phyloP scores from a whole-genome alignment of 2,888 invertebrate species.

The Drosophila kokeensis region DNA sequence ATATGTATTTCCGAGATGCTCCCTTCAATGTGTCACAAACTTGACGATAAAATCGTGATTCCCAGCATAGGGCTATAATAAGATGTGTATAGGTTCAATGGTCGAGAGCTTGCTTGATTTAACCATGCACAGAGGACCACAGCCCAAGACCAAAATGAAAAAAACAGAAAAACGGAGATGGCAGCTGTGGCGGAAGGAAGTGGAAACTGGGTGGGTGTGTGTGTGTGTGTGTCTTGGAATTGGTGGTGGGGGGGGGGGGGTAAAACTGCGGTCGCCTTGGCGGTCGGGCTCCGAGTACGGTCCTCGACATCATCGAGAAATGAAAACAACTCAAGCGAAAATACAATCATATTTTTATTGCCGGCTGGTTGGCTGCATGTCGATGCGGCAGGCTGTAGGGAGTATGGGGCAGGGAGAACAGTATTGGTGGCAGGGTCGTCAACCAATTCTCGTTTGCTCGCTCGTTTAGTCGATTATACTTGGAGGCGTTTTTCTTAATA shows the following conservation, averaged over 20 bases:
- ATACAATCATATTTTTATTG: conserved; percentile 84
- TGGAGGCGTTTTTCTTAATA: conserved; percentile 82
- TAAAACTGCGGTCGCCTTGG: conserved; percentile 60
- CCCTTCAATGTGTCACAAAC: background rate
- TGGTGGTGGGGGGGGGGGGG: conserved; percentile 28
- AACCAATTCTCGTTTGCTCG: conserved; percentile 65
- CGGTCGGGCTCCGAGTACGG: conserved; percentile 34
- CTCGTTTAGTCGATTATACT: conserved; percentile 78
- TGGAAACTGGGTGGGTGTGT: conserved; percentile 37
- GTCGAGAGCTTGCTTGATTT: conserved; percentile 73
- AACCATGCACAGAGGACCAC: conserved; percentile 72
- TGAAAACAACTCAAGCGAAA: conserved; percentile 84
- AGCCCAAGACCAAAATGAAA: conserved; percentile 24
- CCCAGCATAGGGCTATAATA: background rate
- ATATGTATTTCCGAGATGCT: background rate
- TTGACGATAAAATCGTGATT: background rate
- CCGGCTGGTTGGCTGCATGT: conserved; percentile 79
- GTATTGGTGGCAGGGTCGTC: conserved; percentile 28
- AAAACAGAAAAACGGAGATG: conserved; percentile 13
- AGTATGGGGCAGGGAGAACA: background rate
- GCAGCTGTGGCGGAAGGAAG: conserved; percentile 53
- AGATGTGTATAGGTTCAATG: conserved; percentile 65
- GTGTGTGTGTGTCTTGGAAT: conserved; percentile 33
- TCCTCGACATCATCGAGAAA: conserved; percentile 80
- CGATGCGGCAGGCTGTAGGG: conserved; percentile 21